phyloP scores from a whole-genome alignment of 2,113 vertebrate species.

The Macroglossus sobrinus region DNA sequence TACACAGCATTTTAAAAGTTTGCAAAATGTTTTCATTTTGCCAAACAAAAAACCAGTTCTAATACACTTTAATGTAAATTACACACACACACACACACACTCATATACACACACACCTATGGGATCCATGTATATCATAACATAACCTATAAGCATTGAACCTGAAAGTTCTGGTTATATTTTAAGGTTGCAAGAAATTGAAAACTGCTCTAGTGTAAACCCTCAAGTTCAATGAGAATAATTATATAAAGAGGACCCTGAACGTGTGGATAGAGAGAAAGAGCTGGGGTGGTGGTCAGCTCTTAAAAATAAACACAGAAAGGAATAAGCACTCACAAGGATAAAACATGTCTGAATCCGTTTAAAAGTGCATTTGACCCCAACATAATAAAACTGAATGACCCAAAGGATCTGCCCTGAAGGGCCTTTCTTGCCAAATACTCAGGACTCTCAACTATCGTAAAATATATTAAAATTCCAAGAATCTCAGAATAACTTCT shows the following conservation, averaged over 20 bases:
- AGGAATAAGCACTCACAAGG: not conserved
- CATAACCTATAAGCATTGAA: not conserved
- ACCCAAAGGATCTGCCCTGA: not conserved
- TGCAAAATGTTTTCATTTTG: not conserved
- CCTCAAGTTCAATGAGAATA: not conserved
- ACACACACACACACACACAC: not conserved
- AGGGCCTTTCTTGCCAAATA: not conserved
- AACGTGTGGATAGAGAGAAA: not conserved
- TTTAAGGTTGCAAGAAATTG: not conserved
- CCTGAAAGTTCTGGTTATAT: not conserved
- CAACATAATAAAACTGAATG: not conserved
- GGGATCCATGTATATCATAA: not conserved
- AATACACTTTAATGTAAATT: not conserved
- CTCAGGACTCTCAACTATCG: not conserved
- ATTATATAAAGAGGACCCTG: not conserved
- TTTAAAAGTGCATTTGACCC: not conserved
- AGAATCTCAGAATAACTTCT: not conserved
- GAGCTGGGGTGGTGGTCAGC: not conserved
- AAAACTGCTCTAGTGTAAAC: not conserved
- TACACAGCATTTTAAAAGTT: not conserved
- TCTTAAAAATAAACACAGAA: not conserved
- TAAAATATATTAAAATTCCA: not conserved
- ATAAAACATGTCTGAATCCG: not conserved
- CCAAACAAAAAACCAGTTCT: not conserved
- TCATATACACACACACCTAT: not conserved